Percentiles rank a stretch among this genome's conserved stretches.
These are phyloP conservation scores for Pandemis corylana DNA, from an alignment of 2,888 invertebrate species.

Conservation along the genomic window DNA sequence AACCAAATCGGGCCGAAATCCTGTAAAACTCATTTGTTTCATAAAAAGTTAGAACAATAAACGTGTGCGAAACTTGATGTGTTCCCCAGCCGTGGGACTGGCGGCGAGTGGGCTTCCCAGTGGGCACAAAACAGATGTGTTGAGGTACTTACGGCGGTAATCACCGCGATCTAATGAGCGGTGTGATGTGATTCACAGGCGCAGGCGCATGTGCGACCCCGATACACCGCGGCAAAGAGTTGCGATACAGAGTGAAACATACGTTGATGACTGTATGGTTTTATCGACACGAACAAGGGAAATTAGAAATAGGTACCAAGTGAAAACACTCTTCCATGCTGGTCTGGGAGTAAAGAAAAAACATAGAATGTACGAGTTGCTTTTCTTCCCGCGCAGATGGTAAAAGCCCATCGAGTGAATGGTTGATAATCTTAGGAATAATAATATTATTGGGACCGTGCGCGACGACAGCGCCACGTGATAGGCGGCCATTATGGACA, in stretches of 20 bases:
- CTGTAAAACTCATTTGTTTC: background rate
- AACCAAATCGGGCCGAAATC: background rate
- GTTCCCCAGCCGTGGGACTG: conserved; percentile 15
- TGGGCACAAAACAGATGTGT: conserved; percentile 26
- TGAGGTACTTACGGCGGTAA: conserved; percentile 29
- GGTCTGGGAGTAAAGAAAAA: too few species aligned
- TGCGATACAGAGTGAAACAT: conserved; percentile 10
- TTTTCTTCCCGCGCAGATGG: too few species aligned
- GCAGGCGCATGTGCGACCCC: conserved; percentile 46
- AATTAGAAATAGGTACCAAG: too few species aligned
- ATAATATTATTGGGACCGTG: too few species aligned
- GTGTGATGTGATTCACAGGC: conserved; percentile 46
- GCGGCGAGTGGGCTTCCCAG: conserved; percentile 5
- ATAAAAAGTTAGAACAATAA: background rate
- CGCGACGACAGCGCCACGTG: too few species aligned
- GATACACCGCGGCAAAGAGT: conserved; percentile 38
- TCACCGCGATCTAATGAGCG: conserved; percentile 37
- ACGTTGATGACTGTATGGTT: too few species aligned
- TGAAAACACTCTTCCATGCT: too few species aligned
- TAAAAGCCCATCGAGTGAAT: too few species aligned
- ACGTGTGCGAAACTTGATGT: background rate
- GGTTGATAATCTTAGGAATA: too few species aligned
- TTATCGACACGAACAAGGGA: too few species aligned
- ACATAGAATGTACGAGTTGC: too few species aligned
- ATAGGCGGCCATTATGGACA: too few species aligned